A percentile compares a stretch with the other conserved stretches of the same genome.
phyloP scores from a whole-genome alignment of 2,888 invertebrate genomes.

The Apodemia zela region DNA sequence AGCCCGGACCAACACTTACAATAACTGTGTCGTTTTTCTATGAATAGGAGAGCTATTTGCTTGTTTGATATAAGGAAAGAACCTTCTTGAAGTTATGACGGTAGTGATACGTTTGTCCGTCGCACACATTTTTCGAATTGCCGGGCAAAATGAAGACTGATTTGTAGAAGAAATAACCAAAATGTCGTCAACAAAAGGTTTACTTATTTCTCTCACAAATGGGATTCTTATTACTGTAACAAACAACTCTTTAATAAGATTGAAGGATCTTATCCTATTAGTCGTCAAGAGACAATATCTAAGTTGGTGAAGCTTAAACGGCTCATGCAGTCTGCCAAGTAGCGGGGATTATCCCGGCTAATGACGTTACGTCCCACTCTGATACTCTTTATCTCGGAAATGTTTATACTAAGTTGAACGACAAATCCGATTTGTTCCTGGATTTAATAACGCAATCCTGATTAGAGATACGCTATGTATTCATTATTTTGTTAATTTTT shows the following conservation, averaged over 20 bases:
- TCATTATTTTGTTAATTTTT: neutral
- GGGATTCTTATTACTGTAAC: neutral
- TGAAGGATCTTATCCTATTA: constrained; percentile 4
- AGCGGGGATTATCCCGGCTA: constrained; percentile 63
- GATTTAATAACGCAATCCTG: neutral
- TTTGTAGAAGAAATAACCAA: too few species aligned
- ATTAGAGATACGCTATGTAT: neutral
- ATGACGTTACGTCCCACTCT: constrained; percentile 47
- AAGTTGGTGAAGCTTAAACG: constrained; percentile 26
- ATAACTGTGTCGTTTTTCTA: too few species aligned
- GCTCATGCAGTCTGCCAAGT: constrained; percentile 40
- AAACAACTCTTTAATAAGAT: constrained; percentile 1
- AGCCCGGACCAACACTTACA: too few species aligned
- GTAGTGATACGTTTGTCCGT: too few species aligned
- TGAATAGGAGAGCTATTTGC: too few species aligned
- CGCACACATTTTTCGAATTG: too few species aligned
- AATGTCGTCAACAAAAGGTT: neutral
- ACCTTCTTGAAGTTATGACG: too few species aligned
- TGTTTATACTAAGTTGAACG: constrained; percentile 5
- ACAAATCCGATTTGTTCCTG: neutral
- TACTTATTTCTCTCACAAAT: neutral
- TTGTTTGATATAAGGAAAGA: too few species aligned
- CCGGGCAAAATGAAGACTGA: too few species aligned
- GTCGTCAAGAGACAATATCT: constrained; percentile 14
- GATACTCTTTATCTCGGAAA: constrained; percentile 31